Percentiles rank a stretch among this genome's conserved stretches.
phyloP scores from a whole-genome alignment of 2,888 invertebrate genomes.

The Zhengitettix transpicula region DNA sequence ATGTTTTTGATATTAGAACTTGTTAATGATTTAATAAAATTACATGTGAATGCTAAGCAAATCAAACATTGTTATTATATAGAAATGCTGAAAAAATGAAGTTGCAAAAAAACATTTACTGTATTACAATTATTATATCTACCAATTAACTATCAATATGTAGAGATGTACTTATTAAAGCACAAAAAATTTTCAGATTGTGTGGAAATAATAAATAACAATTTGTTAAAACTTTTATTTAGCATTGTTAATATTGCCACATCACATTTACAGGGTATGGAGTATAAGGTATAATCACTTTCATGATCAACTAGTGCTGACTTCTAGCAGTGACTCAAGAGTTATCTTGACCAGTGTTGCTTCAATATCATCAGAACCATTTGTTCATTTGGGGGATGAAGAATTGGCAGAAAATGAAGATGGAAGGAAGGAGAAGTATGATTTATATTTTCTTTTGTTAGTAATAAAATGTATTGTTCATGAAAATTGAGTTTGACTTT shows the following conservation, averaged over 20 bases:
- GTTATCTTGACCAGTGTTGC: conserved; percentile 78
- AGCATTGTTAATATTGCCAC: too few relatives aligned
- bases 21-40: neutral
- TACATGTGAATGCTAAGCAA: too few relatives aligned
- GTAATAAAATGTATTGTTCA: conserved; percentile 2
- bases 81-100: too few relatives aligned
- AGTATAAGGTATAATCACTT: conserved; percentile 87
- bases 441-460: conserved; percentile 3
- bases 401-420: conserved; percentile 29
- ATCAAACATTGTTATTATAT: too few relatives aligned
- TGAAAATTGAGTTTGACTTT: conserved; percentile 2
- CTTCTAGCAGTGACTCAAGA: conserved; percentile 87
- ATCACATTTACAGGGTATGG: conserved; percentile 55
- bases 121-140: too few relatives aligned
- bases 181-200: too few relatives aligned
- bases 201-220: too few relatives aligned
- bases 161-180: too few relatives aligned
- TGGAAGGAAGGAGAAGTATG: conserved; percentile 30
- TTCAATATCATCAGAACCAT: conserved; percentile 71
- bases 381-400: conserved; percentile 33
- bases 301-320: conserved; percentile 87
- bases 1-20: too few relatives aligned
- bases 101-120: too few relatives aligned
- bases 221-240: too few relatives aligned
- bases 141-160: too few relatives aligned